A percentile compares a stretch with the other conserved stretches of the same genome.
These are phyloP conservation scores for Lepidurus couesii DNA, from an alignment of 1,140 invertebrate genomes.

Conservation along the genomic window DNA sequence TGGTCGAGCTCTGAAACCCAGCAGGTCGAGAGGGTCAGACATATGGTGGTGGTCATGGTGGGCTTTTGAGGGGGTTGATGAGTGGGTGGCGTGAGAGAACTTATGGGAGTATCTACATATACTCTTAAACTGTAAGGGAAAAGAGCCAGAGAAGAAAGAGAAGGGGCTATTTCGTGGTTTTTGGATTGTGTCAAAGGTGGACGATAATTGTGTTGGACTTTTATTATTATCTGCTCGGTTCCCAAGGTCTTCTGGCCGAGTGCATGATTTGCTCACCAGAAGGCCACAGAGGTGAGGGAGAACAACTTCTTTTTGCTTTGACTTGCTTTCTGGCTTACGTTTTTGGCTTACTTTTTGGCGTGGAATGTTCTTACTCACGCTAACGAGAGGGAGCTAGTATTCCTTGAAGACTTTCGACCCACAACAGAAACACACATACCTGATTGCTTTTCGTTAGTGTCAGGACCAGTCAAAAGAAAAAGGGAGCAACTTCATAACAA, in stretches of 20 bases:
- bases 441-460: background rate
- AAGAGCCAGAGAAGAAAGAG: background rate
- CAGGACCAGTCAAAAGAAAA: background rate
- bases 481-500: background rate
- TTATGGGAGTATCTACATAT: background rate
- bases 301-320: background rate
- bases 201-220: background rate
- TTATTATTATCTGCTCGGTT: background rate
- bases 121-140: too few relatives aligned
- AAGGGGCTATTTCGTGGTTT: background rate
- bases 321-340: too few relatives aligned
- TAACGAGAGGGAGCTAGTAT: too few relatives aligned
- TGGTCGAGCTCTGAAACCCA: constrained; percentile 8
- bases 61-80: background rate
- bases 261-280: background rate
- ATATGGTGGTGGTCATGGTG: constrained; percentile 18
- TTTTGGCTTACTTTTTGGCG: too few relatives aligned
- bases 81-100: constrained; percentile 15
- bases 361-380: too few relatives aligned
- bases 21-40: constrained; percentile 20
- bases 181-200: constrained; percentile 19
- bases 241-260: background rate
- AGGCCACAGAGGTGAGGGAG: background rate
- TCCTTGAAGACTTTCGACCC: too few relatives aligned
- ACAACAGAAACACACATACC: background rate